Evolutionary conservation across 2,113 vertebrate genomes (phyloP).

Genomic region (Calypte anna): DNA sequence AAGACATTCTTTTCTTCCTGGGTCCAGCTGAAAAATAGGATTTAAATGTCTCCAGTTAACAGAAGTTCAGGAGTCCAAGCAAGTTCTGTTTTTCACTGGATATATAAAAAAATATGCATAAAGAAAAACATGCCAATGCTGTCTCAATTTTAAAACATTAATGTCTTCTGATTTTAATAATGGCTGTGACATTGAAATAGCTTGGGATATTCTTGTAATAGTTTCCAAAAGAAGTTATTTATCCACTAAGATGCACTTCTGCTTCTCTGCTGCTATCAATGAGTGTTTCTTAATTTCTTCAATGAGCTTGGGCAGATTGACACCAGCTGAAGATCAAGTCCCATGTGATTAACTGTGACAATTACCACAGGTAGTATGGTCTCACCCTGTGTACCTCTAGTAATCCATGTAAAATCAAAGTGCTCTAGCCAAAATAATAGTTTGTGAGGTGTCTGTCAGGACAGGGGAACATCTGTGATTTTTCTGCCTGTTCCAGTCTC

Average conservation of each 20-base stretch:
- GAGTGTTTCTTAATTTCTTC: not conserved
- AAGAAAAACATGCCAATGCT: not conserved
- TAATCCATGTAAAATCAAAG: not conserved
- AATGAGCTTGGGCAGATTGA: not conserved
- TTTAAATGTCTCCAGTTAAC: not conserved
- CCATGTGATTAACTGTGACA: not conserved
- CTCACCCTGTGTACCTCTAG: not conserved
- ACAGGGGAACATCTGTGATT: not conserved
- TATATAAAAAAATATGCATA: not conserved
- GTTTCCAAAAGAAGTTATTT: not conserved
- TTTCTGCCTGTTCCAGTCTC: not conserved
- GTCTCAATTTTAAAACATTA: not conserved
- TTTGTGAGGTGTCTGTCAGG: not conserved
- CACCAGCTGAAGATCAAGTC: not conserved
- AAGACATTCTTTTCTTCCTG: not conserved
- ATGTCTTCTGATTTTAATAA: not conserved
- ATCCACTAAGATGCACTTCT: not conserved
- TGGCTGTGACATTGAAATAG: not conserved
- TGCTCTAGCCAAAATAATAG: not conserved
- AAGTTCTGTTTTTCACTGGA: not conserved
- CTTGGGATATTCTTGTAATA: not conserved
- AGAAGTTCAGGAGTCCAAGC: not conserved
- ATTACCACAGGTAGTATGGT: slow-evolving; percentile 4
- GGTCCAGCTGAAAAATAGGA: not conserved
- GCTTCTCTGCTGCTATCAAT: not conserved